These are phyloP conservation scores for Nannoperca australis DNA, from an alignment of 2,797 vertebrate species.

Conservation along the genomic window DNA sequence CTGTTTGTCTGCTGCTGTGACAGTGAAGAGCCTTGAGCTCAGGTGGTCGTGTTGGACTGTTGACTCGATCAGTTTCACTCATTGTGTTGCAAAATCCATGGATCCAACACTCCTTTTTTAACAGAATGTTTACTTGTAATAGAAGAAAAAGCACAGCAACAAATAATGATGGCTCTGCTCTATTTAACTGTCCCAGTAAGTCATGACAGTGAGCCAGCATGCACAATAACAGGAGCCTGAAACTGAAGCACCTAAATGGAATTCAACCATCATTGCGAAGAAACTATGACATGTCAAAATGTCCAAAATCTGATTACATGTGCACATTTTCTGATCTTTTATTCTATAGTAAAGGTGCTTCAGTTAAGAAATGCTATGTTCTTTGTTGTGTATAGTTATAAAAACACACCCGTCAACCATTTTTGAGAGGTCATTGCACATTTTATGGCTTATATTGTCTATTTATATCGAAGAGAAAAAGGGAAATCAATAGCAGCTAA, in stretches of 20 bases:
- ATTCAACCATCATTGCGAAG: not conserved
- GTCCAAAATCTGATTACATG: not conserved
- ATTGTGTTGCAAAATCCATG: not conserved
- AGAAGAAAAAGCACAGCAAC: not conserved
- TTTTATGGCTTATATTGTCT: not conserved
- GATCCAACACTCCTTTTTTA: not conserved
- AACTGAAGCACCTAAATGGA: not conserved
- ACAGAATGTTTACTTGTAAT: not conserved
- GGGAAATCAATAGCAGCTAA: not conserved
- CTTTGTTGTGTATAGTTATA: not conserved
- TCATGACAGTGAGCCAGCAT: not conserved
- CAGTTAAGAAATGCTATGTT: not conserved
- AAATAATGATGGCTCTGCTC: not conserved
- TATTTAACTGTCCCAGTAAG: not conserved
- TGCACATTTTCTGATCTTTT: not conserved
- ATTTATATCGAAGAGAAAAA: not conserved
- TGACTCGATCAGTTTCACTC: not conserved
- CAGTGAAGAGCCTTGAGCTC: not conserved
- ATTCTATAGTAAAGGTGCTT: not conserved
- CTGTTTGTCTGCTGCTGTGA: not conserved
- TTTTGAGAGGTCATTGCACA: not conserved
- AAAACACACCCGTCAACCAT: not conserved
- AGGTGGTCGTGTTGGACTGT: not conserved
- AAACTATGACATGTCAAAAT: not conserved
- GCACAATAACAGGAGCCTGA: not conserved